phyloP scores from a whole-genome alignment of 2,113 vertebrate species.

The Hippocampus zosterae region DNA sequence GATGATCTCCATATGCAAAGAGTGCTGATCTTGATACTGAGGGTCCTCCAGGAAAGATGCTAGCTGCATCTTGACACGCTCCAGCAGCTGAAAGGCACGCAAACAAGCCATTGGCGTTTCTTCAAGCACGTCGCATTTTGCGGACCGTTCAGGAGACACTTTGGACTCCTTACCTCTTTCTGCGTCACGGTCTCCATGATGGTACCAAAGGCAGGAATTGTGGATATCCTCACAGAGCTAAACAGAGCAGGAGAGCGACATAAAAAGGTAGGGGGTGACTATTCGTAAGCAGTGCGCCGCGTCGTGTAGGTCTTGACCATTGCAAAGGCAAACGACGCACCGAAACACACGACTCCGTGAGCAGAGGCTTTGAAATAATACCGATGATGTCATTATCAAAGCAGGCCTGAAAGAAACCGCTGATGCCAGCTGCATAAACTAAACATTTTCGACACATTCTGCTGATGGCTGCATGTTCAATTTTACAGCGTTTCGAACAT shows the following conservation, averaged over 20 bases:
- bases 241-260: slow-evolving; percentile 61
- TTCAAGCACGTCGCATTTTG: neutral
- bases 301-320: neutral
- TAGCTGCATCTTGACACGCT: slow-evolving; percentile 98
- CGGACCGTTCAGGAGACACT: neutral
- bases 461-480: neutral
- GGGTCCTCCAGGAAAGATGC: slow-evolving; percentile 96
- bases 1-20: slow-evolving; percentile 95
- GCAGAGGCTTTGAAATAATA: slow-evolving; percentile 1
- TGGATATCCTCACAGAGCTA: slow-evolving; percentile 97
- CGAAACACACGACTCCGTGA: neutral
- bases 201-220: slow-evolving; percentile 97
- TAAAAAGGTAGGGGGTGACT: neutral
- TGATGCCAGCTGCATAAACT: neutral
- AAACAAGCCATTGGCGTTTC: neutral
- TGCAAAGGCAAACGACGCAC: too few relatives aligned
- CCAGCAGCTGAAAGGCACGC: slow-evolving; percentile 79
- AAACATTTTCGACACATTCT: neutral
- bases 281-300: neutral
- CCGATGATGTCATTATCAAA: neutral
- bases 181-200: slow-evolving; percentile 99
- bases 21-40: slow-evolving; percentile 97
- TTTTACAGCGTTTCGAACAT: neutral
- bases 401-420: neutral
- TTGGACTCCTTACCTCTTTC: slow-evolving; percentile 81